These are phyloP conservation scores for Corythornis cristatus DNA, from an alignment of 2,113 vertebrate genomes.

Conservation along the genomic window DNA sequence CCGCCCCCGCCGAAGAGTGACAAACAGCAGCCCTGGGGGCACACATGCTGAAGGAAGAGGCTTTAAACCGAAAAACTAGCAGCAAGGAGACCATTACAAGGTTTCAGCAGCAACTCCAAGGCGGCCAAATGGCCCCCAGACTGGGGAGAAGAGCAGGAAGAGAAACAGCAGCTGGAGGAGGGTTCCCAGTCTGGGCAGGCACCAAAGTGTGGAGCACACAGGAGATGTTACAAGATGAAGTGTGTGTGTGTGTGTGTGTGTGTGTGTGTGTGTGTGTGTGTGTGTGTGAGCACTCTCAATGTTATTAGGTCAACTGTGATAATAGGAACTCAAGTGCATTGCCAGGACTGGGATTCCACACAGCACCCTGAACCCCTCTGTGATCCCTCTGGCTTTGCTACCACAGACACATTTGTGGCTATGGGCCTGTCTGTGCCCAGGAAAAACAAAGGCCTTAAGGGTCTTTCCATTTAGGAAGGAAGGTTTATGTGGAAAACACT, in stretches of 20 bases:
- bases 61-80: not conserved
- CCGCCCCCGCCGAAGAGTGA: no score
- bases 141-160: not conserved
- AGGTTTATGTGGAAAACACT: not conserved
- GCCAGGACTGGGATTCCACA: not conserved
- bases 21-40: accelerated
- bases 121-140: not conserved
- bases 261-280: not conserved
- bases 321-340: not conserved
- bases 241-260: not conserved
- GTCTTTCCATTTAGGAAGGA: not conserved
- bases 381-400: not conserved
- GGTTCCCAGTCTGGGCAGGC: not conserved
- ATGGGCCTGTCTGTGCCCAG: not conserved
- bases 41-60: not conserved
- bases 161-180: not conserved
- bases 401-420: not conserved
- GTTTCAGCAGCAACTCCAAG: not conserved
- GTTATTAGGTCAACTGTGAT: not conserved
- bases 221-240: not conserved
- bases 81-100: accelerated
- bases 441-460: not conserved
- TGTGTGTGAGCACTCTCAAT: accelerated
- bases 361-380: accelerated
- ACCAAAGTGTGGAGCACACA: accelerated